Conservation (phyloP, 2,797 vertebrate genomes). For the Eulemur rubriventer region DNA sequence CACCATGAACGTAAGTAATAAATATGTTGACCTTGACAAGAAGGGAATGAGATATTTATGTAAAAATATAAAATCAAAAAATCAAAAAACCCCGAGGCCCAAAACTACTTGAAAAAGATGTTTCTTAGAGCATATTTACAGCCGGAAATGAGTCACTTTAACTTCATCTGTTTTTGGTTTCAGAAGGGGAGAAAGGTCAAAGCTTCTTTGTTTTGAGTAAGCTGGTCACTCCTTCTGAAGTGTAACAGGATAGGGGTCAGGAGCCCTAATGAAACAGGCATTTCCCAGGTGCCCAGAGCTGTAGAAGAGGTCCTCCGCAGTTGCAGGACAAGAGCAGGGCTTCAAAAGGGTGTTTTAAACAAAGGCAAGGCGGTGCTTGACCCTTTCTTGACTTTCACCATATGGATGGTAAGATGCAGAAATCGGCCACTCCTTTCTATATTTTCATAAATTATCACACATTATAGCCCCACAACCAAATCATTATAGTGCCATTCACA, state of each 20-base stretch:
- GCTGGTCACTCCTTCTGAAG: slow-evolving; percentile 88
- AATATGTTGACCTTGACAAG: slow-evolving; percentile 78
- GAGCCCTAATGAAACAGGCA: slow-evolving; percentile 85
- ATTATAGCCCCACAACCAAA: slow-evolving; percentile 29
- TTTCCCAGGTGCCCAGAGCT: slow-evolving; percentile 82
- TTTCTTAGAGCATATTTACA: slow-evolving; percentile 90
- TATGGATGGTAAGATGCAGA: slow-evolving; percentile 75
- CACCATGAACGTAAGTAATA: slow-evolving; percentile 79
- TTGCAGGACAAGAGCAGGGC: slow-evolving; percentile 74
- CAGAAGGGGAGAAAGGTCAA: slow-evolving; percentile 90
- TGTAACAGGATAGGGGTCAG: slow-evolving; percentile 88
- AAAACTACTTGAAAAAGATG: slow-evolving; percentile 83
- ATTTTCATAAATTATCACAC: slow-evolving; percentile 36
- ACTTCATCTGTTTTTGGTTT: slow-evolving; percentile 94
- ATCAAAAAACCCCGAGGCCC: slow-evolving; percentile 70
- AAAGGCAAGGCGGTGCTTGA: slow-evolving; percentile 81
- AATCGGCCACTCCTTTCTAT: slow-evolving; percentile 59
- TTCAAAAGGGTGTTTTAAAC: slow-evolving; percentile 79
- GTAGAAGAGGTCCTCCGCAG: slow-evolving; percentile 58
- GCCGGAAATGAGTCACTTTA: slow-evolving; percentile 92
- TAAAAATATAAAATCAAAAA: slow-evolving; percentile 76
- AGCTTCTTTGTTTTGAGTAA: slow-evolving; percentile 90
- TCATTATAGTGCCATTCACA: slow-evolving; percentile 28
- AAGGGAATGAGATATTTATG: slow-evolving; percentile 82
- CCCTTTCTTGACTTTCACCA: slow-evolving; percentile 87